Evolutionary conservation across 2,797 vertebrate species (phyloP).

Genomic region (Myoxocephalus aenaeus): DNA sequence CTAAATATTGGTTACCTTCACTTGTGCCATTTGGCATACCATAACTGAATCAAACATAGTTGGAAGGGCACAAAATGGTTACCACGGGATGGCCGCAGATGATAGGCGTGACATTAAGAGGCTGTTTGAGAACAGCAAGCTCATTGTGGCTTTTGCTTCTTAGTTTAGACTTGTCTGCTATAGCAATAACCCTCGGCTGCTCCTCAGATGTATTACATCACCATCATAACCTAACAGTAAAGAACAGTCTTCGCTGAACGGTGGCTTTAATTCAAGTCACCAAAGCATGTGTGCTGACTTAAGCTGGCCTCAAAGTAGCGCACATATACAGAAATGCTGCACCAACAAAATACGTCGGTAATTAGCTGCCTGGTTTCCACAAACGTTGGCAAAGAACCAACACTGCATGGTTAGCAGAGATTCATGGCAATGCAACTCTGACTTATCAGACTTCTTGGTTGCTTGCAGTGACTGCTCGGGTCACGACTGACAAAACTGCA

Average conservation of each 20-base stretch:
- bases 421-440: conserved; percentile 27
- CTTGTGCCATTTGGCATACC: conserved; percentile 63
- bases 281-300: conserved; percentile 40
- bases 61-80: conserved; percentile 58
- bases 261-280: conserved; percentile 54
- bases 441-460: conserved; percentile 26
- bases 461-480: conserved; percentile 30
- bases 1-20: conserved; percentile 68
- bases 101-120: conserved; percentile 73
- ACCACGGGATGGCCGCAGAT: conserved; percentile 69
- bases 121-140: conserved; percentile 71
- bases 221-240: conserved; percentile 55
- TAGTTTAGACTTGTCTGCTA: conserved; percentile 69
- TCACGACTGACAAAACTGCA: conserved; percentile 23
- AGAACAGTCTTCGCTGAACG: conserved; percentile 36
- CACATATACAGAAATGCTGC: conserved; percentile 32
- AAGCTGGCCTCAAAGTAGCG: conserved; percentile 20
- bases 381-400: conserved; percentile 32
- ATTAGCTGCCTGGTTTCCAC: conserved; percentile 39
- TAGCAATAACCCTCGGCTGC: conserved; percentile 67
- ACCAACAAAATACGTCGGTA: conserved; percentile 40
- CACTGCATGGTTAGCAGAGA: conserved; percentile 1
- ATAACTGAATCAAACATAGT: conserved; percentile 56
- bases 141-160: conserved; percentile 74
- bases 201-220: conserved; percentile 72